Evolutionary conservation across 2,797 vertebrate genomes (phyloP).

Genomic region (Eutrigla gurnardus): DNA sequence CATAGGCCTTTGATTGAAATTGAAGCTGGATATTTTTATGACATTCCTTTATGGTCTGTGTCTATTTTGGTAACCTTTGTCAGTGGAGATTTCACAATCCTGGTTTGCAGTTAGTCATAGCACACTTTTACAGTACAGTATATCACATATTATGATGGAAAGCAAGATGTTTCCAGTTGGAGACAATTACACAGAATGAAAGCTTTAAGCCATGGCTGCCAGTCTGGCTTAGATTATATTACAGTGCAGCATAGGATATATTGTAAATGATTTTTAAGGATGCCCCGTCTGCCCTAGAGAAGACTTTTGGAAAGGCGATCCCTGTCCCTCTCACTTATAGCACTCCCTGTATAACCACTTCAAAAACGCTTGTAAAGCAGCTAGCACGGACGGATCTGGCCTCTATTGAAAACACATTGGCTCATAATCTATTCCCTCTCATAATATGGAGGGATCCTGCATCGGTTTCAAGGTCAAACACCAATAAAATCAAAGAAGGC

Average conservation of each 20-base stretch:
- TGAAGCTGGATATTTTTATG: slow-evolving; percentile 39
- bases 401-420: slow-evolving; percentile 81
- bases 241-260: slow-evolving; percentile 52
- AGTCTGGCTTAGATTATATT: slow-evolving; percentile 60
- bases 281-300: slow-evolving; percentile 65
- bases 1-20: slow-evolving; percentile 27
- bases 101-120: slow-evolving; percentile 50
- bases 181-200: slow-evolving; percentile 55
- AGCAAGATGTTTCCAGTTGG: slow-evolving; percentile 68
- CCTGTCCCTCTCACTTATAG: slow-evolving; percentile 66
- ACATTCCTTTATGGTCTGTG: slow-evolving; percentile 30
- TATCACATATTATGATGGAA: slow-evolving; percentile 54
- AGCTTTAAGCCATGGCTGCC: slow-evolving; percentile 61
- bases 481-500: slow-evolving; percentile 79
- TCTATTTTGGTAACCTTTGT: slow-evolving; percentile 58
- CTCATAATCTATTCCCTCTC: slow-evolving; percentile 73
- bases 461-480: slow-evolving; percentile 76
- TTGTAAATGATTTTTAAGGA: slow-evolving; percentile 75
- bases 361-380: slow-evolving; percentile 68
- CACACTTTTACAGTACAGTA: slow-evolving; percentile 29
- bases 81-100: slow-evolving; percentile 26
- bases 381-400: slow-evolving; percentile 59
- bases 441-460: slow-evolving; percentile 65
- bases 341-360: slow-evolving; percentile 72
- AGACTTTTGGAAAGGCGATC: slow-evolving; percentile 72